Evolutionary conservation across 2,888 invertebrate species (phyloP).

Genomic region (Hypsopygia costalis): DNA sequence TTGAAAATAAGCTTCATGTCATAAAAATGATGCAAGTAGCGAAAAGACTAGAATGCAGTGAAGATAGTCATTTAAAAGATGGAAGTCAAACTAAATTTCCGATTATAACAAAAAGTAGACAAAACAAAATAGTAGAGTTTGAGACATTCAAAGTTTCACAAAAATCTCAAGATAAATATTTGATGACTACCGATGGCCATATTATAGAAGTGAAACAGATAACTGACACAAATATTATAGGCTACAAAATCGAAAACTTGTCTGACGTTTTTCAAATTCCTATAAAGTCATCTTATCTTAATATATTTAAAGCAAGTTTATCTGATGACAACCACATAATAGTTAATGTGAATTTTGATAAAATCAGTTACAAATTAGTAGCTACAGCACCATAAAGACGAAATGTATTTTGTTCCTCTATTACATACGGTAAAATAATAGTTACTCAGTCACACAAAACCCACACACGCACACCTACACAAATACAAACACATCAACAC

Average conservation of each 20-base stretch:
- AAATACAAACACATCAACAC: too few species aligned
- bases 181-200: constrained; percentile 9
- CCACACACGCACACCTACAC: too few species aligned
- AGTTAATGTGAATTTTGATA: constrained; percentile 1
- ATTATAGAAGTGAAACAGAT: constrained; percentile 12
- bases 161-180: constrained; percentile 11
- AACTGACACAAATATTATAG: constrained; percentile 7
- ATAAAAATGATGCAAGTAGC: constrained; percentile 13
- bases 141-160: constrained; percentile 4
- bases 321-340: constrained; percentile 1
- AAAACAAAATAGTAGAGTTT: background rate
- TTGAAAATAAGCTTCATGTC: constrained; percentile 11
- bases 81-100: constrained; percentile 1
- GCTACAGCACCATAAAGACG: background rate
- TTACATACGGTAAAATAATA: too few species aligned
- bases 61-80: background rate
- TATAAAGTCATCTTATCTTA: constrained; percentile 11
- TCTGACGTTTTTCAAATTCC: constrained; percentile 11
- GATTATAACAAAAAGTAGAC: constrained; percentile 1
- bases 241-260: constrained; percentile 12
- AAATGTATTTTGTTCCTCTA: background rate
- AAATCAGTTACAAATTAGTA: constrained; percentile 4
- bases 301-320: constrained; percentile 9
- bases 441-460: too few species aligned
- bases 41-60: constrained; percentile 2